A percentile compares a stretch with the other conserved stretches of the same genome.
Conservation (phyloP, 37 sponge, comb jelly and placozoan genomes). For the Chondrosia reniformis region DNA sequence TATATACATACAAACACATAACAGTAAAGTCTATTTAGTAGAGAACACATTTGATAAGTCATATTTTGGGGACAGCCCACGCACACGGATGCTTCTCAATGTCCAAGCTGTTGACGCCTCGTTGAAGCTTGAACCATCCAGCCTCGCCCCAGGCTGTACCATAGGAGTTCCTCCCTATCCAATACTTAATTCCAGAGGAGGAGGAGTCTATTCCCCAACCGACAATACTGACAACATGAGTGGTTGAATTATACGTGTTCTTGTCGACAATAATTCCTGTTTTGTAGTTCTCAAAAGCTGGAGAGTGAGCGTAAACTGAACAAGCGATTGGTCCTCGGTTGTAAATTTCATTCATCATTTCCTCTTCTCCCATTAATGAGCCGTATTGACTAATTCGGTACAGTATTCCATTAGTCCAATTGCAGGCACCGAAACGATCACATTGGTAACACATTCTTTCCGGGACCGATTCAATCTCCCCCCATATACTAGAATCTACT, state of each 20-base stretch:
- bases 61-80: conserved; percentile 53
- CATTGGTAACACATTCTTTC: conserved; percentile 64
- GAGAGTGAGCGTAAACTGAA: conserved; percentile 71
- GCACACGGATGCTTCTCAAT: conserved; percentile 65
- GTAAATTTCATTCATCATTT: conserved; percentile 77
- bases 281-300: conserved; percentile 56
- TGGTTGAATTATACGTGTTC: conserved; percentile 51
- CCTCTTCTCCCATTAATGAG: conserved; percentile 45
- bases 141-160: conserved; percentile 80
- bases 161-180: conserved; percentile 79
- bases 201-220: conserved; percentile 59
- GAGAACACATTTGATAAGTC: too few relatives aligned
- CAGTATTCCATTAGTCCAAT: conserved; percentile 41
- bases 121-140: conserved; percentile 74
- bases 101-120: conserved; percentile 65
- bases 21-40: not conserved
- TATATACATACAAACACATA: not conserved
- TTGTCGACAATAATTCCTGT: conserved; percentile 54
- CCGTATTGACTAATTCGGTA: conserved; percentile 59
- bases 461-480: conserved; percentile 41
- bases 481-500: conserved; percentile 60
- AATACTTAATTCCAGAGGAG: conserved; percentile 53
- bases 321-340: conserved; percentile 79
- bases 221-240: conserved; percentile 66
- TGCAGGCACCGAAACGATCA: conserved; percentile 41